Base-by-base conservation (phyloP, 2,888 invertebrate genomes). In the Plagodis pulveraria region DNA sequence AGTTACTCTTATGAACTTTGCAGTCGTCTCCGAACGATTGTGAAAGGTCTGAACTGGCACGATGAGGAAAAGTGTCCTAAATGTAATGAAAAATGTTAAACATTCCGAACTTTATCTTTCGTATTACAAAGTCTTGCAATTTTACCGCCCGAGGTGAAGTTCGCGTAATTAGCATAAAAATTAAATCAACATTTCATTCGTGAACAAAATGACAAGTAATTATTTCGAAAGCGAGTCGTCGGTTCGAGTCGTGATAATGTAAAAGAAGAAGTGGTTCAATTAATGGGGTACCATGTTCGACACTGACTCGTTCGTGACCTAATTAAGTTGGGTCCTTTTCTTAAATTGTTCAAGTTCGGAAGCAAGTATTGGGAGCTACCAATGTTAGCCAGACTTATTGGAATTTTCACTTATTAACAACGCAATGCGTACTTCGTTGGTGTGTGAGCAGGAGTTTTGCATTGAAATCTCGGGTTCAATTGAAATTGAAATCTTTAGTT, bases 291-390 rank as follows among this genome's bases (percentile, higher is more conserved):
- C 81, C 79, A 83, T 86, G 86, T 86, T 84, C 85, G 81, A 87
- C 86, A 86, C 76, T 76, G 81, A 73, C 77, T 77, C 70, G 83
- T 78, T 86, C 89, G 88, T 89, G 88, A 88, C 87, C 88, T 84
- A 89, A 89, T 89, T 89, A 84, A 80, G 76, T 77, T 73, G 62
- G 71, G 74, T 74, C 76, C 81, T 74, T 82, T 83, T 83, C 83
- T 83, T 81, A 80, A 78, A 80, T 80, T 83, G 80, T 80, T 74
- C 79, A 69, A 74, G 75, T 69, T 77, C 71, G 63, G 67, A 63
- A 66, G 67, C 70, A 67, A 76, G 70, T 77, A 72, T 47, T 48
- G 54, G 62, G 55, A 50, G 54, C 55, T 52, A 57, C 58, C n/a
- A 59, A 56, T 36, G 55, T 55, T 56, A 8, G 9, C 22, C 22